Conservation (phyloP, 2,888 invertebrate species). For the Heterodera filipjevi region DNA sequence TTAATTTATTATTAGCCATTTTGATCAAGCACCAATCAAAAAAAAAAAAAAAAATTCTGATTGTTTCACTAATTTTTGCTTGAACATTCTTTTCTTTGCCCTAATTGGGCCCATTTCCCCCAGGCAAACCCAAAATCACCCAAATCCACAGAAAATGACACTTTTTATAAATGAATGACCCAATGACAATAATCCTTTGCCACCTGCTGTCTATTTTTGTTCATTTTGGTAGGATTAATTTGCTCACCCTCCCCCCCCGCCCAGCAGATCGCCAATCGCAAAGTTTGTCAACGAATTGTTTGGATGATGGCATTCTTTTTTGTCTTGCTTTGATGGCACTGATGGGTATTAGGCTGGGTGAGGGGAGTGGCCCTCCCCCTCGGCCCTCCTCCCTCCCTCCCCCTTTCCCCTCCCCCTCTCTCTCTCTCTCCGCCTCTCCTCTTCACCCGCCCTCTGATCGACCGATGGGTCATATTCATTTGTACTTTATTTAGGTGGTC, state of each 20-base stretch:
- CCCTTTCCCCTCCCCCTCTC: neutral
- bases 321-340: neutral
- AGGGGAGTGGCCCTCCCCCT: neutral
- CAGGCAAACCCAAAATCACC: neutral
- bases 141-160: neutral
- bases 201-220: neutral
- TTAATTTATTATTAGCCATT: neutral
- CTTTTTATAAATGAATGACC: neutral
- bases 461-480: neutral
- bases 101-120: neutral
- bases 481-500: neutral
- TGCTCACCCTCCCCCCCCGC: neutral
- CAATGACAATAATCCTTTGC: conserved; percentile 1
- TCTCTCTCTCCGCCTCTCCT: neutral
- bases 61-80: no score
- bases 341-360: no score
- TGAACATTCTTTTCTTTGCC: no score
- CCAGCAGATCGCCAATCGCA: neutral
- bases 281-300: conserved; percentile 2
- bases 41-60: no score
- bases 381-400: neutral
- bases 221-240: neutral
- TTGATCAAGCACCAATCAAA: neutral
- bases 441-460: neutral
- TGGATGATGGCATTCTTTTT: conserved; percentile 6